Evolutionary conservation across 2,888 invertebrate genomes (phyloP), one percentile per base, ranked within the genome.

Genomic region (Allygus modestus): DNA sequence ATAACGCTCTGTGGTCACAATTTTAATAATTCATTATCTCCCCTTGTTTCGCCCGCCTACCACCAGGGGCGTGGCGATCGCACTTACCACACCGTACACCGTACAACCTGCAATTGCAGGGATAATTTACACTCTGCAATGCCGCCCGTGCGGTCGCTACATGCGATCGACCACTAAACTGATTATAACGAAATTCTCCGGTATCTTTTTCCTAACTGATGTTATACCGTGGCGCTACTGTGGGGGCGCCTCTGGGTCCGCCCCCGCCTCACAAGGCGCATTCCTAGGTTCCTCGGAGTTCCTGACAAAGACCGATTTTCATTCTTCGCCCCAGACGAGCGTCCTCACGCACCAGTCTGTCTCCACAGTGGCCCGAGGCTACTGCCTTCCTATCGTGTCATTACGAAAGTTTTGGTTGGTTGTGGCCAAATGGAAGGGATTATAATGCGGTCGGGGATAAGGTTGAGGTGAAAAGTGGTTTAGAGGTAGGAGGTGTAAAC

Each of bases 11-110:
- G n/a, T n/a, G n/a, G n/a, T n/a, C n/a, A n/a, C n/a, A 20, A 58
- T 58, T 28, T 65, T 28, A 65, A 65, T 65, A 65, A 65, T 65
- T 65, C 31, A 65, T 65, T 65, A 23, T 2, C 20, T 7, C 12
- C 17, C n/a, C 65, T 7, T 65, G 65, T 65, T 31, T 5, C 65
- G 17, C 7, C 65, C 65, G 65, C 65, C 65, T 4, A 28, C 28
- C 65, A 28, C 15, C 28, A 65, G 65, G 65, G 65, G 65, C 65
- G 65, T 65, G 65, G 28, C 31, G 65, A 65, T 65, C 65, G 65
- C 65, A 23, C 58, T 1, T 20, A 26, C 23, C 58, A 58, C 58
- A 31, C 65, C 54, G 54, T 65, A 28, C 28, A 31, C 17, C 31
- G 65, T 28, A 65, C 65, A 65, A 65, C 65, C 65, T 65, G 65